These are phyloP conservation scores for Aurelia coerulea DNA, from an alignment of 30 jellyfish, hydroid and myxozoan genomes.

Conservation along the genomic window DNA sequence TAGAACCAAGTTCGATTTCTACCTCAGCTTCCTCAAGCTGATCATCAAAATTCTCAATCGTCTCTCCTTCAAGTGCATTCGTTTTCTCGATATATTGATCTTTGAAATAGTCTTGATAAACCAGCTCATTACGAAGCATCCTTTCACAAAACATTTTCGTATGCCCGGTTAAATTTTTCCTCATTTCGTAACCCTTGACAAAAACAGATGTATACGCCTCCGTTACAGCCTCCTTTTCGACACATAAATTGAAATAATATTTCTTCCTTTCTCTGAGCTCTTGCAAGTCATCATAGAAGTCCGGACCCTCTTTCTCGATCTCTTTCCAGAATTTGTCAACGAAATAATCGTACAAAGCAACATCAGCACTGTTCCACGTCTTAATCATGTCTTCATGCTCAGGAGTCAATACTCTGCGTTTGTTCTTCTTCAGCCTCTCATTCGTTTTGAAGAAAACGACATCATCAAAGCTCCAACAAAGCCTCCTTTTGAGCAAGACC, in stretches of 20 bases:
- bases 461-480: slow-evolving; percentile 96
- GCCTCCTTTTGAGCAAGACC: slow-evolving; percentile 91
- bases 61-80: slow-evolving; percentile 71
- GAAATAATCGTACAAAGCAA: slow-evolving; percentile 81
- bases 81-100: slow-evolving; percentile 48
- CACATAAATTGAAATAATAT: slow-evolving; percentile 70
- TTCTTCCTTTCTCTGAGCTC: slow-evolving; percentile 76
- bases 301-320: slow-evolving; percentile 92
- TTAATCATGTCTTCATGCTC: slow-evolving; percentile 64
- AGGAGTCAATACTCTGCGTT: slow-evolving; percentile 70
- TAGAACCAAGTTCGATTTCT: slow-evolving; percentile 35
- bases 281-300: slow-evolving; percentile 81
- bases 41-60: slow-evolving; percentile 80
- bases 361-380: slow-evolving; percentile 93
- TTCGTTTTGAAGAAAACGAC: slow-evolving; percentile 93
- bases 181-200: slow-evolving; percentile 92
- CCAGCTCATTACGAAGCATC: slow-evolving; percentile 87
- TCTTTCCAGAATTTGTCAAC: slow-evolving; percentile 90
- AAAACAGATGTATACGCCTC: slow-evolving; percentile 90
- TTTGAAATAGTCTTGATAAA: slow-evolving; percentile 75
- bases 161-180: slow-evolving; percentile 74
- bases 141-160: slow-evolving; percentile 70
- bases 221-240: slow-evolving; percentile 86
- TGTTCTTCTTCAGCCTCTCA: slow-evolving; percentile 90
- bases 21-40: slow-evolving; percentile 79